Evolutionary conservation across 2,888 invertebrate species (phyloP).

Genomic region (Troides aeacus): DNA sequence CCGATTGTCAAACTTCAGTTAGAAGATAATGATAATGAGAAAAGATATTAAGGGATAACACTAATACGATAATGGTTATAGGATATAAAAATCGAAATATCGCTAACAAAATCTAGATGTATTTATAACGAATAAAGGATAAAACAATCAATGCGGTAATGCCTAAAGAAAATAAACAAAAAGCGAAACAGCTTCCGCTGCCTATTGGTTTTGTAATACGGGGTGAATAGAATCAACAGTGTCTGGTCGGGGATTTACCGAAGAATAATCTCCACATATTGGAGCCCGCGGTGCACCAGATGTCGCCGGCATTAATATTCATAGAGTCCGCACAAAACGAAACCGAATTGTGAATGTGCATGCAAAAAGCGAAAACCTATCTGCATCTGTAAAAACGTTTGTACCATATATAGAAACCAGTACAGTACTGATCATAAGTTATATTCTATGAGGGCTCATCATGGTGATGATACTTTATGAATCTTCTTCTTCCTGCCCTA

Average conservation of each 20-base stretch:
- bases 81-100: too few species aligned
- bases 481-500: too few species aligned
- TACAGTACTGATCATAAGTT: not conserved
- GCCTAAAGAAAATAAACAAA: not conserved
- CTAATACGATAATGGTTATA: too few species aligned
- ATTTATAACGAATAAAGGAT: not conserved
- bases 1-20: too few species aligned
- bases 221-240: conserved; percentile 14
- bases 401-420: not conserved
- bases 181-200: not conserved
- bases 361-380: not conserved
- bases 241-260: conserved; percentile 11
- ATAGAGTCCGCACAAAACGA: conserved; percentile 19
- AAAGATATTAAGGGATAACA: too few species aligned
- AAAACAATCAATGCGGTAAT: not conserved
- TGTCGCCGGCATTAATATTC: conserved; percentile 22
- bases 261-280: conserved; percentile 14
- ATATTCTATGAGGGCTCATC: not conserved
- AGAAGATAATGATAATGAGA: too few species aligned
- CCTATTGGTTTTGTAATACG: not conserved
- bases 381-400: not conserved
- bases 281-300: not conserved
- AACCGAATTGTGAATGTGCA: conserved; percentile 1
- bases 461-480: too few species aligned
- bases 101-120: not conserved